Conservation (phyloP, 2,797 vertebrate genomes). For the Lycodopsis pacificus region DNA sequence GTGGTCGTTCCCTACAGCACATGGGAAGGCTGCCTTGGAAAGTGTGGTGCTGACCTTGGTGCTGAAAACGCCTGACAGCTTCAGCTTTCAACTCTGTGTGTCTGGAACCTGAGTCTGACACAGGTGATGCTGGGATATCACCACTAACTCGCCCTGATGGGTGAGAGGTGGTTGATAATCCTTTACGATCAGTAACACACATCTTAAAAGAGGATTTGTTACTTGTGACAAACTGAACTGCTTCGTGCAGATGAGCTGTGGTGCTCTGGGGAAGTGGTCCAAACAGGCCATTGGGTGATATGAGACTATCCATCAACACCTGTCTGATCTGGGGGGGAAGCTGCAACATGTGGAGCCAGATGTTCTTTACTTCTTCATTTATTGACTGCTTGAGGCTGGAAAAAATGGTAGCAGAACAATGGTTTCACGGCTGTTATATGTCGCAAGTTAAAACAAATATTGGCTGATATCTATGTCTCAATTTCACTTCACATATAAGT, state of each 20-base stretch:
- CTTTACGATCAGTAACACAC: too few species aligned
- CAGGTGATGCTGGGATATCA: too few species aligned
- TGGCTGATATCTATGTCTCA: neutral
- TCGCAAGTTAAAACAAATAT: neutral
- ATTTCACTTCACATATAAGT: neutral
- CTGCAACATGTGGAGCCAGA: neutral
- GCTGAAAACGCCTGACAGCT: neutral
- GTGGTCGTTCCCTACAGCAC: too few species aligned
- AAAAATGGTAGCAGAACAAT: too few species aligned
- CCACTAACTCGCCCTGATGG: too few species aligned
- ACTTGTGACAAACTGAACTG: too few species aligned
- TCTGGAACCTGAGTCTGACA: too few species aligned
- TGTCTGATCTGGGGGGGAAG: neutral
- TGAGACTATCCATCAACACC: neutral
- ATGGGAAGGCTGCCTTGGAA: neutral
- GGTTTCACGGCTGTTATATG: too few species aligned
- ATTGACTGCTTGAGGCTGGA: too few species aligned
- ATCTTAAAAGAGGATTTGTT: too few species aligned
- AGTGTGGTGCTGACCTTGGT: too few species aligned
- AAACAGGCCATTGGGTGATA: neutral
- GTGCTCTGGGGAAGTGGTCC: neutral
- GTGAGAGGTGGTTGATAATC: too few species aligned
- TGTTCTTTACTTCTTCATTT: neutral
- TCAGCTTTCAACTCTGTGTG: neutral
- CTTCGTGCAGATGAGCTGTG: neutral